A percentile compares a stretch with the other conserved stretches of the same genome.
Conservation (phyloP, 2,113 vertebrate species). For the Dasyornis broadbenti region DNA sequence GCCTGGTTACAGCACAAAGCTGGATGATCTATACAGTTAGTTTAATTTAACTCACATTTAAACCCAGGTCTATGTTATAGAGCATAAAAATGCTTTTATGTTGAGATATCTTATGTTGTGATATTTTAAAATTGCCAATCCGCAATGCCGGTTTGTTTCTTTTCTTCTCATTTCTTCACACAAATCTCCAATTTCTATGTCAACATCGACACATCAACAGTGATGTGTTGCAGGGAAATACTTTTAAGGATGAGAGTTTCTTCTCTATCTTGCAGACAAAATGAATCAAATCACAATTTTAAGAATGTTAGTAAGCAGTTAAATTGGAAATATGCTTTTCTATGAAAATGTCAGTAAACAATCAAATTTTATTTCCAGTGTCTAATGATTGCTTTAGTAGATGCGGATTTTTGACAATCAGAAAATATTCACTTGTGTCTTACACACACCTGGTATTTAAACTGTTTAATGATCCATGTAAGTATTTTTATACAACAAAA, state of each 20-base stretch:
- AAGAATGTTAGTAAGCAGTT: background rate
- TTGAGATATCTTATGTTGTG: background rate
- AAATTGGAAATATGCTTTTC: background rate
- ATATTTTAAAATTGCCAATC: background rate
- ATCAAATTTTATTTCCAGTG: background rate
- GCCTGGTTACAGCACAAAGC: background rate
- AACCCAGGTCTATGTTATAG: background rate
- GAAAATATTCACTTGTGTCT: background rate
- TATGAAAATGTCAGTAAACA: background rate
- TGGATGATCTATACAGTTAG: background rate
- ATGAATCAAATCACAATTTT: background rate
- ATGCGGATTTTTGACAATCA: background rate
- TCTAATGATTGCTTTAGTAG: background rate
- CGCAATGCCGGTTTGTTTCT: background rate
- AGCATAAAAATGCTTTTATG: background rate
- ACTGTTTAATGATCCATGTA: accelerated
- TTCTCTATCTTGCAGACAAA: background rate
- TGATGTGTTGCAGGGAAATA: background rate
- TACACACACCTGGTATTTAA: background rate
- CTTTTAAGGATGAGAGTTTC: background rate
- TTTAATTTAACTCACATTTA: background rate
- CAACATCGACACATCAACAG: too few relatives aligned
- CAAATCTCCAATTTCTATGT: background rate
- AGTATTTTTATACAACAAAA: background rate
- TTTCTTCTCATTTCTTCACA: background rate